phyloP scores from a whole-genome alignment of 2,888 invertebrate species.

The Anaspis maculata region DNA sequence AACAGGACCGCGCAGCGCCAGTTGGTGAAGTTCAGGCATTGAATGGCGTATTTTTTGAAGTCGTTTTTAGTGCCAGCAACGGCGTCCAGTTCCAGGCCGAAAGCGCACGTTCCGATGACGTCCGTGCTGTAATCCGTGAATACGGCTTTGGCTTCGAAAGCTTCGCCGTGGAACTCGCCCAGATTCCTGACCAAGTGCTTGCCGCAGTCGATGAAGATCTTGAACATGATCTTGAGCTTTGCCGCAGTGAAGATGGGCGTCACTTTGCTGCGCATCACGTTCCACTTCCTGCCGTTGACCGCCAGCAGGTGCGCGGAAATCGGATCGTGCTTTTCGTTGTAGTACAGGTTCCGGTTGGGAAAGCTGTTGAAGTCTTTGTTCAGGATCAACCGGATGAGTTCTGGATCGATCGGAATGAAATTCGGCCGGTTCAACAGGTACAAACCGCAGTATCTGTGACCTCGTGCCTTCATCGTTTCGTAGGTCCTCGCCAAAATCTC shows the following conservation, averaged over 20 bases:
- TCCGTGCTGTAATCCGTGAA: neutral
- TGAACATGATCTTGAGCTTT: conserved; percentile 3
- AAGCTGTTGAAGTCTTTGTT: conserved; percentile 5
- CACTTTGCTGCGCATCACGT: conserved; percentile 28
- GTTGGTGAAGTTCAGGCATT: neutral
- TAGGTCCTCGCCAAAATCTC: neutral
- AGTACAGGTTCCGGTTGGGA: conserved; percentile 3
- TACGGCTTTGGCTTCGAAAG: neutral
- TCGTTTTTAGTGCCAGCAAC: no score
- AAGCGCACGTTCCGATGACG: neutral
- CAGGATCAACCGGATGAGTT: conserved; percentile 2
- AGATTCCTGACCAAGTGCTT: conserved; percentile 14
- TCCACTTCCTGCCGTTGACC: conserved; percentile 35
- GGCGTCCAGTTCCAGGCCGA: neutral
- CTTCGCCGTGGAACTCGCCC: neutral
- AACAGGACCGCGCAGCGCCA: neutral
- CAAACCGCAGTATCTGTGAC: conserved; percentile 2
- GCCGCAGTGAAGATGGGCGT: conserved; percentile 4
- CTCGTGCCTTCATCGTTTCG: conserved; percentile 1
- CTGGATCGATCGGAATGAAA: neutral
- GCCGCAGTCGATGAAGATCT: conserved; percentile 6
- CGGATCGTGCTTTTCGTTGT: conserved; percentile 27
- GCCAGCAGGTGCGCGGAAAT: conserved; percentile 32
- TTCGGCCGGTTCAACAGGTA: conserved; percentile 3
- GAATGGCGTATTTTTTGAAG: neutral